Conservation (phyloP, 2,113 vertebrate species). For the Glaucomys volans region DNA sequence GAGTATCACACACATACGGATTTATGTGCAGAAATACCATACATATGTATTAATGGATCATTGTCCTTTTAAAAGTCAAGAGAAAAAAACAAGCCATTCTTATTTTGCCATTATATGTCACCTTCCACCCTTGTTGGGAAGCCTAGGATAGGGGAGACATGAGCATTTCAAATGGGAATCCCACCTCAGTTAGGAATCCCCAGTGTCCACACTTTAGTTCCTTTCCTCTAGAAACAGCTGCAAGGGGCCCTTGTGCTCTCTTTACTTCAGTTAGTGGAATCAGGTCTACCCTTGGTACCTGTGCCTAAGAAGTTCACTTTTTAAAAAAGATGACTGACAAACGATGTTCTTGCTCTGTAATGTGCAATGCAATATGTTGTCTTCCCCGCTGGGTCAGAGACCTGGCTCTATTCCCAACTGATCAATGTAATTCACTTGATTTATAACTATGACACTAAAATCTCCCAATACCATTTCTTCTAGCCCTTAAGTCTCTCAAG, state of each 20-base stretch:
- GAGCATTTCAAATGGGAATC: slow-evolving; percentile 4
- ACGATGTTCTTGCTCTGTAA: background rate
- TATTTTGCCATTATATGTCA: background rate
- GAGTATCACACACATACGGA: background rate
- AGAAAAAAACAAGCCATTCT: background rate
- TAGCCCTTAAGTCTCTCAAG: background rate
- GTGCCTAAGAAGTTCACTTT: slow-evolving; percentile 24
- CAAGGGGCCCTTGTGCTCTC: background rate
- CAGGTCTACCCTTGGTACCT: background rate
- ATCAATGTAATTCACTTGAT: slow-evolving; percentile 15
- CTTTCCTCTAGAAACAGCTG: background rate
- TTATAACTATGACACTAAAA: background rate
- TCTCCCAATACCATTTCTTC: slow-evolving; percentile 35
- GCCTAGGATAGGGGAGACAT: background rate
- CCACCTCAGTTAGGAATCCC: background rate
- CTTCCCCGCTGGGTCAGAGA: slow-evolving; percentile 49
- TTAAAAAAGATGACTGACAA: background rate
- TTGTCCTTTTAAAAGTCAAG: slow-evolving; percentile 3
- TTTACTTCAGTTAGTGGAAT: background rate
- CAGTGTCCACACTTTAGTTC: background rate
- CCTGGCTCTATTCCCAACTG: slow-evolving; percentile 3
- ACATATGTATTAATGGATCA: background rate
- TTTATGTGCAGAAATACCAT: background rate
- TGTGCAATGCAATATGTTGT: background rate
- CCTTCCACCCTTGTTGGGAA: background rate